A percentile compares a stretch with the other conserved stretches of the same genome.
phyloP scores from a whole-genome alignment of 2,113 vertebrate genomes.

The Neolamprologus modestus region DNA sequence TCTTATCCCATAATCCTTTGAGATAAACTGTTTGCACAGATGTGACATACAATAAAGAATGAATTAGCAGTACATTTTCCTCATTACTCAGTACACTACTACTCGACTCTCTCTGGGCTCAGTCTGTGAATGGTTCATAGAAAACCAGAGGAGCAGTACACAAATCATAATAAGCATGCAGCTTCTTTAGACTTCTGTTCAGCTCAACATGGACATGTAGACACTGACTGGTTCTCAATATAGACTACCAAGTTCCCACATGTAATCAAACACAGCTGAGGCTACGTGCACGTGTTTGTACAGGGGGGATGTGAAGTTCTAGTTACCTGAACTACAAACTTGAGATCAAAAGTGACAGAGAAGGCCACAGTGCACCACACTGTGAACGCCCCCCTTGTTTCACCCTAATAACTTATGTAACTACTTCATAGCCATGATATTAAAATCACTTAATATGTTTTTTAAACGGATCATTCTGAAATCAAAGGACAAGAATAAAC shows the following conservation, averaged over 20 bases:
- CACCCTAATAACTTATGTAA: not conserved
- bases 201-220: not conserved
- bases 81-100: not conserved
- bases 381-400: fast-evolving
- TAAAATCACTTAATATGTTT: not conserved
- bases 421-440: not conserved
- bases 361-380: not conserved
- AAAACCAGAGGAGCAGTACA: not conserved
- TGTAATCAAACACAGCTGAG: not conserved
- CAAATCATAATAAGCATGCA: not conserved
- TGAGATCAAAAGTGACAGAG: not conserved
- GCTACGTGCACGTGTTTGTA: not conserved
- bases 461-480: not conserved
- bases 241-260: not conserved
- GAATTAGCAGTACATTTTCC: not conserved
- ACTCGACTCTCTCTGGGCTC: not conserved
- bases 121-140: not conserved
- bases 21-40: not conserved
- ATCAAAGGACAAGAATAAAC: not conserved
- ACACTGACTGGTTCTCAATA: not conserved
- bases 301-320: not conserved
- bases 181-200: not conserved
- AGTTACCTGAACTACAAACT: not conserved
- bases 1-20: not conserved
- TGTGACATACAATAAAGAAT: not conserved